Evolutionary conservation across 53 echinoderm and acorn worm genomes (phyloP).

Genomic region (Hippasteria phrygiana): DNA sequence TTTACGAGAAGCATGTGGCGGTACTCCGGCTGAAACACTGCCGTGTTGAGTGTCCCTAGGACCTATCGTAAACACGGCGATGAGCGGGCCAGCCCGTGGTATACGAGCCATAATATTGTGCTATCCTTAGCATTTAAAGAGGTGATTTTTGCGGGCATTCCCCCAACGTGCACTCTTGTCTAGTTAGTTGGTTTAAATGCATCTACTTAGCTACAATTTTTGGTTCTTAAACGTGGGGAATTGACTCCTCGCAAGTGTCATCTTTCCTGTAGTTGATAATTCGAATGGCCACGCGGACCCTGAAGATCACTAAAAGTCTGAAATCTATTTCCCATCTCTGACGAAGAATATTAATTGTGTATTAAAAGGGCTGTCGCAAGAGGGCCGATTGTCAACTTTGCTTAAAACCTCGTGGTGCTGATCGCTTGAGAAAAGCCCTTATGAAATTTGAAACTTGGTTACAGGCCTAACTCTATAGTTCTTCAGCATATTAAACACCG

Average conservation of each 20-base stretch:
- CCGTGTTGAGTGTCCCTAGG: conserved; percentile 36
- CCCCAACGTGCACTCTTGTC: conserved; percentile 30
- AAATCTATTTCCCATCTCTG: too few species aligned
- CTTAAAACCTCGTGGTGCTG: not conserved
- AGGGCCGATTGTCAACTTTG: not conserved
- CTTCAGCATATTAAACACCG: too few species aligned
- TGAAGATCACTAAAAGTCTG: not conserved
- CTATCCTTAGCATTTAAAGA: not conserved
- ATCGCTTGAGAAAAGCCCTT: too few species aligned
- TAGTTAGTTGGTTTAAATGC: conserved; percentile 22
- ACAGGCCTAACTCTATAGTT: too few species aligned
- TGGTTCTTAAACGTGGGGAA: not conserved
- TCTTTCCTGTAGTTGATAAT: conserved; percentile 32
- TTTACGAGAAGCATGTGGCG: conserved; percentile 60
- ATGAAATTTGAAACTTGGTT: not conserved
- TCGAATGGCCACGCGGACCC: not conserved
- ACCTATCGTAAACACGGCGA: conserved; percentile 54
- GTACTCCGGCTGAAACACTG: conserved; percentile 24
- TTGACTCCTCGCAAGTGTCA: not conserved
- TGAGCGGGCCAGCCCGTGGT: conserved; percentile 33
- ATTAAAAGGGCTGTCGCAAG: not conserved
- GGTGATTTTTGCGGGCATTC: conserved; percentile 24
- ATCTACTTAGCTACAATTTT: conserved; percentile 9
- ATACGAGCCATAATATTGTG: conserved; percentile 49
- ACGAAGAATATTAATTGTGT: not conserved